Conservation (phyloP, 2,113 vertebrate species). For the Apistogramma diplotaenia region DNA sequence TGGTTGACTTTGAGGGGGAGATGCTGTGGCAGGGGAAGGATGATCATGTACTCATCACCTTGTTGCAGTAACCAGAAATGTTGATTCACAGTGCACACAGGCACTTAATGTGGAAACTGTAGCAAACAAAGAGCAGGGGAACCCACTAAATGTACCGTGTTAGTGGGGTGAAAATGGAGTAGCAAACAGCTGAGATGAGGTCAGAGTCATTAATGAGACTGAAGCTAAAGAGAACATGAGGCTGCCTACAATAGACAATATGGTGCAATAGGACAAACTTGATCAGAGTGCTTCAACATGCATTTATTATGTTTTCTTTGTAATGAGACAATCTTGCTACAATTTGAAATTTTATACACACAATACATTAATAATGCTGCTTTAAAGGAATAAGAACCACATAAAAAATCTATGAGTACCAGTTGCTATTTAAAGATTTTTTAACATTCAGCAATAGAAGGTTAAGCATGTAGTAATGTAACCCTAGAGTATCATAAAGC, state of each 20-base stretch:
- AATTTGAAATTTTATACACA: neutral
- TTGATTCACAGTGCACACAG: neutral
- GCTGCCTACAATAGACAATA: slow-evolving; percentile 43
- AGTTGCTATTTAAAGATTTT: neutral
- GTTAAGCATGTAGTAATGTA: neutral
- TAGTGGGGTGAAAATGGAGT: neutral
- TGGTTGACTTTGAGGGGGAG: slow-evolving; percentile 87
- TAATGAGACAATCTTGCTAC: neutral
- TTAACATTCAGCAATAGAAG: neutral
- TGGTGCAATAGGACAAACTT: slow-evolving; percentile 55
- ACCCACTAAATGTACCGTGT: neutral
- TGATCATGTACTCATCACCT: slow-evolving; percentile 80
- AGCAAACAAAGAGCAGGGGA: neutral
- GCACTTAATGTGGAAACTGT: neutral
- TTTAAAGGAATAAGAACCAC: neutral
- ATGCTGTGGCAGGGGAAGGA: slow-evolving; percentile 94
- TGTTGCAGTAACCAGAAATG: slow-evolving; percentile 70
- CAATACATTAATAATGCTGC: neutral
- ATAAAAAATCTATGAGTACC: neutral
- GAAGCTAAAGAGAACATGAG: slow-evolving; percentile 39
- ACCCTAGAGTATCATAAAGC: neutral
- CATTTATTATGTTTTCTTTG: slow-evolving; percentile 30
- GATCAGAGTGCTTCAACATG: slow-evolving; percentile 18
- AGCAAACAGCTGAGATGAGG: slow-evolving; percentile 10
- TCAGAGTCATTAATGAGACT: slow-evolving; percentile 15